Evolutionary conservation across 2,888 invertebrate species (phyloP).

Genomic region (Lycocerus yunnanus): DNA sequence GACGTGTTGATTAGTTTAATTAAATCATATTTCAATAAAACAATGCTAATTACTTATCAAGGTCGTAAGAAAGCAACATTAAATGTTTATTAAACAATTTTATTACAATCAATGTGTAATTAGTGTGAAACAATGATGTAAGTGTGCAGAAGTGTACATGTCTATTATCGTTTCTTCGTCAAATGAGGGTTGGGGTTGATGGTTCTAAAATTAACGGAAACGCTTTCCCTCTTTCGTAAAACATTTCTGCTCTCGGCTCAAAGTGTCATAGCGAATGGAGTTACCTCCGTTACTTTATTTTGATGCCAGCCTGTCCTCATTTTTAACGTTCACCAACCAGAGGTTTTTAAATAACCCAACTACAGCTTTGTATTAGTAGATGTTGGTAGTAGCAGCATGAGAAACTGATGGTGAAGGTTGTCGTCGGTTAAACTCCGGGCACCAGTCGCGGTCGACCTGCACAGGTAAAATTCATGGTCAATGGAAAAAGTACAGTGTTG

Average conservation of each 20-base stretch:
- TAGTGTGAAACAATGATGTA: not conserved
- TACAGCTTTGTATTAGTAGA: not conserved
- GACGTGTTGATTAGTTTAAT: not conserved
- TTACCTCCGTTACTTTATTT: not conserved
- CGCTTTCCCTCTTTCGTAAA: not conserved
- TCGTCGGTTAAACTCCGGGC: not conserved
- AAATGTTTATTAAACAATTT: not conserved
- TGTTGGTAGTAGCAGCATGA: not conserved
- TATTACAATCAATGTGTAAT: not conserved
- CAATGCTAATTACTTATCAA: not conserved
- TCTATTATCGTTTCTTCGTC: not conserved
- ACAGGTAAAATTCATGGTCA: not conserved
- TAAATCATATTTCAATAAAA: not conserved
- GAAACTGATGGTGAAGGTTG: not conserved
- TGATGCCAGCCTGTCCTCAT: conserved; percentile 9
- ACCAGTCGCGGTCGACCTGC: not conserved
- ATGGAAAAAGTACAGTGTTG: not conserved
- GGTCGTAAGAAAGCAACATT: not conserved
- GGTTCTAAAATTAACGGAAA: not conserved
- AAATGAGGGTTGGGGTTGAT: not conserved
- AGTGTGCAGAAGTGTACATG: not conserved
- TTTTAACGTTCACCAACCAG: conserved; percentile 8
- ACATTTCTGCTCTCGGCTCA: not conserved
- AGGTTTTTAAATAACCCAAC: conserved; percentile 10
- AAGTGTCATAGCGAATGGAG: conserved; percentile 1